Evolutionary conservation across 2,888 invertebrate genomes (phyloP), one percentile per base, ranked within the genome.

Genomic region (Lasioglossum zephyrum): DNA sequence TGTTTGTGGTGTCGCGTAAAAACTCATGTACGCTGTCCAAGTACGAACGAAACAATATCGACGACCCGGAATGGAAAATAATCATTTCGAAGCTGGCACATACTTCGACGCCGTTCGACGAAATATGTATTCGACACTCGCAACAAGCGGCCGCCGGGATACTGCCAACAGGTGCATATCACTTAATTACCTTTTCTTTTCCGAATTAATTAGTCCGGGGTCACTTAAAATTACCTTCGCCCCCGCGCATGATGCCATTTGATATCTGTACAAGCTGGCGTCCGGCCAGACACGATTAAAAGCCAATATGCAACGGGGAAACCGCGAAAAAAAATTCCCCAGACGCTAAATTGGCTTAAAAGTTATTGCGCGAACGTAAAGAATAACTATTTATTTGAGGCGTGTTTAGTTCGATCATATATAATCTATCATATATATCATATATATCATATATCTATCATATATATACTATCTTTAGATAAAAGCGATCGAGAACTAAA

Each of bases 211-310:
- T 89, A 84, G 73, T 75, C 77, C 13, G 60, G 47, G 69, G 22
- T 81, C 87, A 75, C 80, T 91, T 85, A 84, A 91, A 87, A 91
- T 85, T 88, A 91, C 88, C 85, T 73, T 44, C 72, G 78, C 69
- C 74, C 76, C 39, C 72, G 75, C 73, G 76, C 77, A 72, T 41
- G 47, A 80, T 76, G 66, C 79, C 60, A 69, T 89, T 84, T 76
- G 49, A 79, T 82, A 86, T 53, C 83, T 73, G 69, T 77, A 79
- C 82, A 60, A 69, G 66, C 84, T 91, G 89, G 89, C 91, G 73
- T 39, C 31, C 31, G 41, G 91, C 91, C 91, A 91, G 82, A 78
- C 44, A 63, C 81, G 79, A 88, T 89, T 87, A 79, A 88, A 88
- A 87, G 74, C 78, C 86, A 81, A 90, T 87, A 91, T 81, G 82